Percentiles rank a stretch among this genome's conserved stretches.
These are phyloP conservation scores for Nasonia oneida DNA, from an alignment of 2,888 invertebrate species.

Conservation along the genomic window DNA sequence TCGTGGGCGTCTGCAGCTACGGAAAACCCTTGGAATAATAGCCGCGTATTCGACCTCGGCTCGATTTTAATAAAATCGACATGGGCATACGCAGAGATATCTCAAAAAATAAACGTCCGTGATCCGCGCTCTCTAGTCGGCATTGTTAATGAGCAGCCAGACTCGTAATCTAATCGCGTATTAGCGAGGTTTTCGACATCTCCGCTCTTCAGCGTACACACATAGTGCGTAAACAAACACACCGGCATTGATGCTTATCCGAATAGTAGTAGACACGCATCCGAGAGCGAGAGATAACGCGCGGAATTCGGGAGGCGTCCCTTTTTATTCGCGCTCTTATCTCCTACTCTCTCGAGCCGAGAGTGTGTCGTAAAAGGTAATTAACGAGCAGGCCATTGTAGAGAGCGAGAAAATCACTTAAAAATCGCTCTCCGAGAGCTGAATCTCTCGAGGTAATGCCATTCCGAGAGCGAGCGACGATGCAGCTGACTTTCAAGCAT, in stretches of 20 bases:
- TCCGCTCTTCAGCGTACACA: background rate
- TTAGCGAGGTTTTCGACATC: slow-evolving; percentile 42
- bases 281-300: background rate
- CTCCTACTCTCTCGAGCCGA: background rate
- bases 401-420: background rate
- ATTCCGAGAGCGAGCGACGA: background rate
- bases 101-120: background rate
- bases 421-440: background rate
- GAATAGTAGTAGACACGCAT: background rate
- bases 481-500: slow-evolving; percentile 9
- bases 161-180: slow-evolving; percentile 49
- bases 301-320: background rate
- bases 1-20: background rate
- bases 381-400: background rate
- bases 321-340: background rate
- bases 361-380: background rate
- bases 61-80: slow-evolving; percentile 1
- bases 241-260: slow-evolving; percentile 53
- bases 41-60: slow-evolving; percentile 1
- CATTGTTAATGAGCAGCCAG: slow-evolving; percentile 31
- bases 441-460: background rate
- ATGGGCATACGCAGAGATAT: background rate
- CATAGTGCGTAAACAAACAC: slow-evolving; percentile 42
- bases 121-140: background rate
- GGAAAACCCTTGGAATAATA: slow-evolving; percentile 5